Evolutionary conservation across 2,888 invertebrate genomes (phyloP).

Genomic region (Busseola fusca): DNA sequence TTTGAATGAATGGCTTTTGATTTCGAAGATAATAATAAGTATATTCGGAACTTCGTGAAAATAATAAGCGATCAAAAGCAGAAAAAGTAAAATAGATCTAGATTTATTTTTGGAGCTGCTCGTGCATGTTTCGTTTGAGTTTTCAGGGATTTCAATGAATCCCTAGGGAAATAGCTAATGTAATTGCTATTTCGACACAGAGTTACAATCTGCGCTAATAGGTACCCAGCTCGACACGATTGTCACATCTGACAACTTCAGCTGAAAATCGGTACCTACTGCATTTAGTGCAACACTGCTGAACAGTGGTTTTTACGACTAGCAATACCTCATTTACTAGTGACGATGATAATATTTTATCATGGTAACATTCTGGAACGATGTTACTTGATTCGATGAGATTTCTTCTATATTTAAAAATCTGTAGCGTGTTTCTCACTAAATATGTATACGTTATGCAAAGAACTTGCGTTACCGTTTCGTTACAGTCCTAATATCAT

Average conservation of each 20-base stretch:
- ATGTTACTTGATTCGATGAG: background rate
- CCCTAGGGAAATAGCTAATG: background rate
- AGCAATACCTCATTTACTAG: background rate
- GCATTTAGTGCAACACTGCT: background rate
- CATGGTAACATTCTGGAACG: background rate
- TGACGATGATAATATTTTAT: background rate
- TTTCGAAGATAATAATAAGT: background rate
- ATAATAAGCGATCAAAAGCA: background rate
- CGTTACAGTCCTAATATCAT: background rate
- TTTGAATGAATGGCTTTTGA: background rate
- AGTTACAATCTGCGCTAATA: conserved; percentile 1
- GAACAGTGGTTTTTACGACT: background rate
- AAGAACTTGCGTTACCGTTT: background rate
- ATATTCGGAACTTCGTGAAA: background rate
- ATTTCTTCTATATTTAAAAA: background rate
- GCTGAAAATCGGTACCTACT: background rate
- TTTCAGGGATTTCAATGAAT: conserved; percentile 3
- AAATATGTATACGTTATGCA: background rate
- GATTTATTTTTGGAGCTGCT: background rate
- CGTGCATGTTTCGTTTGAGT: background rate
- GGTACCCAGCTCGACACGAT: background rate
- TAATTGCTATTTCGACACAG: background rate
- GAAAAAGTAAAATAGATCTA: background rate
- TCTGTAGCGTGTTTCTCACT: background rate
- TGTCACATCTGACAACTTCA: background rate